phyloP scores from a whole-genome alignment of 2,888 invertebrate species.

The Frankliniella intonsa region DNA sequence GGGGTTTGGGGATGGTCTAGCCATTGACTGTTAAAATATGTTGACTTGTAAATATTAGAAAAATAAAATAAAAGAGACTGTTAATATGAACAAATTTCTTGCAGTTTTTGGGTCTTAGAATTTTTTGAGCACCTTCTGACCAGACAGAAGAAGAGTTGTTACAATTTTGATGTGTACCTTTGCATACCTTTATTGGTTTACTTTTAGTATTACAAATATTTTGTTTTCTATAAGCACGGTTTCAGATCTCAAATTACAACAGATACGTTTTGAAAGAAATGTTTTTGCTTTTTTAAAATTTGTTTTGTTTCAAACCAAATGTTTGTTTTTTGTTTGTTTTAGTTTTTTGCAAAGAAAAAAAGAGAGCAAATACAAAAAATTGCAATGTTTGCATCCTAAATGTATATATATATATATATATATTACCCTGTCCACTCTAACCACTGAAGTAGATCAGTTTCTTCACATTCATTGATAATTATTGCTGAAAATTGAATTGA shows the following conservation, averaged over 20 bases:
- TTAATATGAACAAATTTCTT: too few species aligned
- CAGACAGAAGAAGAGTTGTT: not conserved
- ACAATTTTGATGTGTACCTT: not conserved
- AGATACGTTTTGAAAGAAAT: not conserved
- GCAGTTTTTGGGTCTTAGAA: too few species aligned
- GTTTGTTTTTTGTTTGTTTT: too few species aligned
- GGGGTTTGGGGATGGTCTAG: too few species aligned
- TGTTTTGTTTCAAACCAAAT: too few species aligned
- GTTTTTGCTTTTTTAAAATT: not conserved
- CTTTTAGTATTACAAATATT: constrained; percentile 12
- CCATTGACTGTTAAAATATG: too few species aligned
- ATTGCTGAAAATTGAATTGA: not conserved
- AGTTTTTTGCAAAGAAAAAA: not conserved
- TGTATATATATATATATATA: not conserved
- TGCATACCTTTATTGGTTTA: constrained; percentile 6
- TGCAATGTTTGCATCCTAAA: not conserved
- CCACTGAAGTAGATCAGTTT: not conserved
- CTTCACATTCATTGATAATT: not conserved
- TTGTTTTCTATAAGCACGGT: not conserved
- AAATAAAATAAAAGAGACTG: too few species aligned
- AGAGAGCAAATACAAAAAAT: not conserved
- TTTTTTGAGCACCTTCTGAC: not conserved
- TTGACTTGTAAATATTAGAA: too few species aligned
- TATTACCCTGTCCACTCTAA: constrained; percentile 22
- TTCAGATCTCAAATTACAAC: not conserved